These are phyloP conservation scores for Serilophus lunatus DNA, from an alignment of 2,113 vertebrate species.

Conservation along the genomic window DNA sequence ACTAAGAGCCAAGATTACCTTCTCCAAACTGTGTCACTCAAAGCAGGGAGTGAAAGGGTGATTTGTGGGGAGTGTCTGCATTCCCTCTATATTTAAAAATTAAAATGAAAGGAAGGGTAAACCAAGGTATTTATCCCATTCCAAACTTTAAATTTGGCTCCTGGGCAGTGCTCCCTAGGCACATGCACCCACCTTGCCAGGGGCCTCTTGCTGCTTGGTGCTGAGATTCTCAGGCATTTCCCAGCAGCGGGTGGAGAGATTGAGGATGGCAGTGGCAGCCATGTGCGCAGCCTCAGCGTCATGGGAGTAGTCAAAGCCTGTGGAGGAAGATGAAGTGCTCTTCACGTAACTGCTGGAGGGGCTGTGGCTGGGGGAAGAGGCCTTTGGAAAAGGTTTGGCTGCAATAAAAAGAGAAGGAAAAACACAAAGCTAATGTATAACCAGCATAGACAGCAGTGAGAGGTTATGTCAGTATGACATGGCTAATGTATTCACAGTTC, in stretches of 20 bases:
- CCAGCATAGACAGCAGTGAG: background rate
- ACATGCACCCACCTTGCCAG: conserved; percentile 76
- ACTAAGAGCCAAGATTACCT: background rate
- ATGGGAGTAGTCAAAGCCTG: conserved; percentile 93
- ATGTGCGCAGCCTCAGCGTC: conserved; percentile 97
- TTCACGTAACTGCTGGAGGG: conserved; percentile 84
- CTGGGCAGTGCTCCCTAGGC: background rate
- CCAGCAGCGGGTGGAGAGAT: conserved; percentile 98
- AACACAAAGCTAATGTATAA: conserved; percentile 9
- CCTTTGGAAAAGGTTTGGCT: conserved; percentile 89
- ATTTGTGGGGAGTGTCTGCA: background rate
- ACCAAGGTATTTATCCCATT: background rate
- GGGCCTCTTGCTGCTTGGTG: conserved; percentile 84
- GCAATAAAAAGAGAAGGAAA: conserved; percentile 57
- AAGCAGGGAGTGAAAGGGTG: accelerated
- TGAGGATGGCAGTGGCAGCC: conserved; percentile 96
- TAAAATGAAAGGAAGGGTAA: background rate
- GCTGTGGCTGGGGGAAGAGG: conserved; percentile 83
- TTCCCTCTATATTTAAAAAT: background rate
- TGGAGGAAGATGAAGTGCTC: conserved; percentile 79
- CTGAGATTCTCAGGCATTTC: conserved; percentile 97
- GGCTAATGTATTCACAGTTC: background rate
- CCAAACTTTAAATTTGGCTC: background rate
- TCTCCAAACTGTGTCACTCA: background rate
- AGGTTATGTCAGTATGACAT: background rate